Conservation (phyloP, 2,113 vertebrate species). For the Corythaeola cristata region DNA sequence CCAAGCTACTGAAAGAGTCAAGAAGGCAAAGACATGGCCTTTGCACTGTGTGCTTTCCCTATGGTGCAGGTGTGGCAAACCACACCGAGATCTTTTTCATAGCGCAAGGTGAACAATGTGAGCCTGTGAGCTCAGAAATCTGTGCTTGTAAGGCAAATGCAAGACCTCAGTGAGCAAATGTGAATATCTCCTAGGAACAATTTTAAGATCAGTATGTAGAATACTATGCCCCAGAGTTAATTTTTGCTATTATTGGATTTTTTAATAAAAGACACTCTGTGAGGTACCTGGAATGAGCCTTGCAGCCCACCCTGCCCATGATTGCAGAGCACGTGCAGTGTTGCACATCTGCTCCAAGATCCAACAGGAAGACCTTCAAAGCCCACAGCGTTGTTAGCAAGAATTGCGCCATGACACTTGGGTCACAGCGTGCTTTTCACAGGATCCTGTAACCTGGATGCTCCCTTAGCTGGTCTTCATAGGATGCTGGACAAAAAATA, state of each 20-base stretch:
- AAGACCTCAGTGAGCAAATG: not conserved
- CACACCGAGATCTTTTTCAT: accelerated
- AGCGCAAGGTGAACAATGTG: not conserved
- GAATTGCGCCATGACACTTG: not conserved
- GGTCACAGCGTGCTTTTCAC: not conserved
- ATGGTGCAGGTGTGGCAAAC: not conserved
- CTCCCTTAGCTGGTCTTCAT: not conserved
- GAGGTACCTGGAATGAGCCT: not conserved
- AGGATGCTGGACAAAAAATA: not conserved
- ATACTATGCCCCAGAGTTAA: not conserved
- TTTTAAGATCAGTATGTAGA: not conserved
- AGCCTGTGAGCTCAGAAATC: not conserved
- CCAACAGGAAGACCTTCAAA: not conserved
- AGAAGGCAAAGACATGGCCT: not conserved
- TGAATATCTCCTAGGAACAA: not conserved
- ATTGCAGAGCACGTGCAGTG: not conserved
- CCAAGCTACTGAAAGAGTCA: not conserved
- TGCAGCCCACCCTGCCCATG: not conserved
- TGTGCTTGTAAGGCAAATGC: not conserved
- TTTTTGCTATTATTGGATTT: not conserved
- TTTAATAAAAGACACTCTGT: not conserved
- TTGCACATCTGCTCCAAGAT: not conserved
- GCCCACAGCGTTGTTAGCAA: not conserved
- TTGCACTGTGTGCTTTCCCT: accelerated
- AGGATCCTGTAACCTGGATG: not conserved